Percentiles rank a stretch among this genome's conserved stretches.
Conservation (phyloP, 2,113 vertebrate species). For the Indicator indicator region DNA sequence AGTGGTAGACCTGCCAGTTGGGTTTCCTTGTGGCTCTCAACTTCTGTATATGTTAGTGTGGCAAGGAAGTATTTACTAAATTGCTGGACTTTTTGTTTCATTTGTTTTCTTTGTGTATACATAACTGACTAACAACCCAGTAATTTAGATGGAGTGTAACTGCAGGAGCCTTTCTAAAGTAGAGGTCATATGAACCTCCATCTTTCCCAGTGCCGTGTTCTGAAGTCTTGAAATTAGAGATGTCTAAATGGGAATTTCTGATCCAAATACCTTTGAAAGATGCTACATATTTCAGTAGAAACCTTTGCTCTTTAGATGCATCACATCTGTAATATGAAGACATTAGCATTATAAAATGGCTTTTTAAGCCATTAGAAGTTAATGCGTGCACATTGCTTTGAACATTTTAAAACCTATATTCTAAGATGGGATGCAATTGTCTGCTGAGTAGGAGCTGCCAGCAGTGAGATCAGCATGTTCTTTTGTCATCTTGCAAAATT, state of each 20-base stretch:
- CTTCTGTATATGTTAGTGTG: neutral
- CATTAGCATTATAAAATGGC: constrained; percentile 26
- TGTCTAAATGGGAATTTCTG: constrained; percentile 34
- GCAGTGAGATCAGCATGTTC: constrained; percentile 42
- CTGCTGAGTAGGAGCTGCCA: constrained; percentile 52
- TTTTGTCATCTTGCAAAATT: constrained; percentile 24
- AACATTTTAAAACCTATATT: constrained; percentile 48
- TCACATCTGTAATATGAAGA: neutral
- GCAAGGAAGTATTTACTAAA: neutral
- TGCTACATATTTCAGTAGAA: neutral
- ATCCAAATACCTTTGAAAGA: neutral
- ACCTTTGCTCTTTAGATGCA: neutral
- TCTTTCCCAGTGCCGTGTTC: neutral
- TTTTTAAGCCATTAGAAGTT: constrained; percentile 38
- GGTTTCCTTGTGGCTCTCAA: neutral
- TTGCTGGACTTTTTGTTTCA: neutral
- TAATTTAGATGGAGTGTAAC: neutral
- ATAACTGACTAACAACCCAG: neutral
- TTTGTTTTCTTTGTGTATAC: neutral
- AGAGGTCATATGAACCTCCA: neutral
- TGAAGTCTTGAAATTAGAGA: constrained; percentile 3
- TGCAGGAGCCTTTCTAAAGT: neutral
- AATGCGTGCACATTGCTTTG: neutral
- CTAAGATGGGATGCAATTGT: constrained; percentile 55
- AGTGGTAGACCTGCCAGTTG: neutral